Evolutionary conservation across 2,113 vertebrate genomes (phyloP).

Genomic region (Microtus richardsoni): DNA sequence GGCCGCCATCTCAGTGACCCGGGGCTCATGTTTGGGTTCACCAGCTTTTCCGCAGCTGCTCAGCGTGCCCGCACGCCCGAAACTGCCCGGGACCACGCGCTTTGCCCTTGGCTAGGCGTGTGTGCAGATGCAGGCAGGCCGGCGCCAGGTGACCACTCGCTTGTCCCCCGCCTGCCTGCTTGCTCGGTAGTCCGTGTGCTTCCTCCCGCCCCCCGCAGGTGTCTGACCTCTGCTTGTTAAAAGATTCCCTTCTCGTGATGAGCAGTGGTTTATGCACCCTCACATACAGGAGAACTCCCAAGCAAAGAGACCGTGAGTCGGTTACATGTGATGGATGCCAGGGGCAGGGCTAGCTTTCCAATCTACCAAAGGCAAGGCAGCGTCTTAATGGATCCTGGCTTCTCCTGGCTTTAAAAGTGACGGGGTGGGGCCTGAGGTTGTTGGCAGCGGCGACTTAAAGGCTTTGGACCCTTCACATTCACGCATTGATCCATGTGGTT

Average conservation of each 20-base stretch:
- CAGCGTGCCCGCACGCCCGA: rapidly evolving
- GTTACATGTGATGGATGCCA: background rate
- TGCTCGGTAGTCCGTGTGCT: rapidly evolving
- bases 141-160: background rate
- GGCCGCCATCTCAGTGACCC: background rate
- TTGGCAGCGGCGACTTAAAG: background rate
- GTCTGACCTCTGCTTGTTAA: background rate
- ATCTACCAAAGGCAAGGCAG: background rate
- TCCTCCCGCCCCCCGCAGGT: background rate
- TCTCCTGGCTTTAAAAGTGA: background rate
- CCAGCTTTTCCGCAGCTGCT: background rate
- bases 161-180: background rate
- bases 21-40: slow-evolving; percentile 41
- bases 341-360: background rate
- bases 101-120: background rate
- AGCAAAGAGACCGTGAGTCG: background rate
- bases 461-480: slow-evolving; percentile 35
- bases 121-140: background rate
- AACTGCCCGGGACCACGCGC: background rate
- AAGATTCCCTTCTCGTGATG: background rate
- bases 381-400: slow-evolving; percentile 5
- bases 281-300: background rate
- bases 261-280: background rate
- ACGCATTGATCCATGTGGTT: slow-evolving; percentile 31
- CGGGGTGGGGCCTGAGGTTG: background rate